Evolutionary conservation across 1,140 invertebrate species (phyloP).

Genomic region (Ceratosolen solmsi): DNA sequence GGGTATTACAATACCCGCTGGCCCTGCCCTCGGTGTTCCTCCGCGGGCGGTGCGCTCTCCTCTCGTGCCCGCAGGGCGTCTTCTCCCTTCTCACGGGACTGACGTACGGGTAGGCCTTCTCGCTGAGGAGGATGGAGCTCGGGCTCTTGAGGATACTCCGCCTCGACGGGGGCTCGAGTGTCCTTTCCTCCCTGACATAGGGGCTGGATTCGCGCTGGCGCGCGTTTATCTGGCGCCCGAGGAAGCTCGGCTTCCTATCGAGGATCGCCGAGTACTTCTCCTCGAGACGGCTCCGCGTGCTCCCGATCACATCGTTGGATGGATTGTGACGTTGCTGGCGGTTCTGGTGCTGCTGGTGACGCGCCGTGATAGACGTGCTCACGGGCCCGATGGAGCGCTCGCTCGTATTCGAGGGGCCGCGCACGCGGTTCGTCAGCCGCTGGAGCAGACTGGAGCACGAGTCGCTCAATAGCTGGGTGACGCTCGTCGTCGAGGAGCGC

Average conservation of each 20-base stretch:
- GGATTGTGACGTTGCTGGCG: background rate
- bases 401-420: conserved; percentile 77
- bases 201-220: conserved; percentile 59
- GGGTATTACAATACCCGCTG: conserved; percentile 33
- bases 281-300: conserved; percentile 79
- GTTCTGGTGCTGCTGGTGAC: background rate
- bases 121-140: conserved; percentile 75
- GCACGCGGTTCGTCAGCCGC: conserved; percentile 79
- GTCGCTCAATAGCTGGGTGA: conserved; percentile 87
- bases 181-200: conserved; percentile 75
- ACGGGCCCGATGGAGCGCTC: conserved; percentile 48
- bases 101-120: conserved; percentile 80
- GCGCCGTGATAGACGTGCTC: background rate
- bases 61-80: conserved; percentile 56
- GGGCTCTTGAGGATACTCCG: conserved; percentile 69
- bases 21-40: conserved; percentile 41
- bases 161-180: conserved; percentile 75
- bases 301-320: conserved; percentile 62
- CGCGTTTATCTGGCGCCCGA: conserved; percentile 34
- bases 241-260: conserved; percentile 75
- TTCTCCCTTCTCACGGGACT: conserved; percentile 60
- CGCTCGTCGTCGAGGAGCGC: conserved; percentile 84
- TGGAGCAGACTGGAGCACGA: conserved; percentile 88
- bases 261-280: conserved; percentile 83
- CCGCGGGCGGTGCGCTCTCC: conserved; percentile 16